Conservation (phyloP, 2,113 vertebrate species). For the Psilopsiagon aymara region DNA sequence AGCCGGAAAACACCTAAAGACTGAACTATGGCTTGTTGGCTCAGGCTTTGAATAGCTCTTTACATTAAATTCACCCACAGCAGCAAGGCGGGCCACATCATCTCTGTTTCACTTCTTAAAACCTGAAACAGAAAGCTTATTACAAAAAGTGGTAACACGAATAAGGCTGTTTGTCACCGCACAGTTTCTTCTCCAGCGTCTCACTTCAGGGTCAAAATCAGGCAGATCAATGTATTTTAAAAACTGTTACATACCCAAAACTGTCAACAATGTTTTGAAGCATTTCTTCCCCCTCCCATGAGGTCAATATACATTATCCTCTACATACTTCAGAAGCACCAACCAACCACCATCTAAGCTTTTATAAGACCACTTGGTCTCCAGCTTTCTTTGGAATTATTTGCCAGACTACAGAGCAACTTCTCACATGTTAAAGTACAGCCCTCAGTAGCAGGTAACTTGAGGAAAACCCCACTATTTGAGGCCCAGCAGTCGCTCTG, state of each 20-base stretch:
- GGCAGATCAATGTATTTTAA: not conserved
- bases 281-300: not conserved
- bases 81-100: rapidly evolving
- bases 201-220: not conserved
- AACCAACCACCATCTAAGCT: not conserved
- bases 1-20: not conserved
- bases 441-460: not conserved
- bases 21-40: not conserved
- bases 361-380: not conserved
- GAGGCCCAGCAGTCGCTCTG: not conserved
- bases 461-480: not conserved
- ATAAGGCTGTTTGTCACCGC: not conserved
- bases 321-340: not conserved
- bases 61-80: not conserved
- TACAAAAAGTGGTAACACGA: not conserved
- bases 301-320: not conserved
- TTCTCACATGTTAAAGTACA: not conserved
- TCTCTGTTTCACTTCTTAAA: not conserved
- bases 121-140: not conserved
- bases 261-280: rapidly evolving
- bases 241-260: not conserved
- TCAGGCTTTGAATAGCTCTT: not conserved
- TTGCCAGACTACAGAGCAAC: not conserved
- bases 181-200: not conserved
- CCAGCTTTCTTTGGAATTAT: not conserved